Conservation (phyloP, 2,113 vertebrate genomes). For the Rhea americana region DNA sequence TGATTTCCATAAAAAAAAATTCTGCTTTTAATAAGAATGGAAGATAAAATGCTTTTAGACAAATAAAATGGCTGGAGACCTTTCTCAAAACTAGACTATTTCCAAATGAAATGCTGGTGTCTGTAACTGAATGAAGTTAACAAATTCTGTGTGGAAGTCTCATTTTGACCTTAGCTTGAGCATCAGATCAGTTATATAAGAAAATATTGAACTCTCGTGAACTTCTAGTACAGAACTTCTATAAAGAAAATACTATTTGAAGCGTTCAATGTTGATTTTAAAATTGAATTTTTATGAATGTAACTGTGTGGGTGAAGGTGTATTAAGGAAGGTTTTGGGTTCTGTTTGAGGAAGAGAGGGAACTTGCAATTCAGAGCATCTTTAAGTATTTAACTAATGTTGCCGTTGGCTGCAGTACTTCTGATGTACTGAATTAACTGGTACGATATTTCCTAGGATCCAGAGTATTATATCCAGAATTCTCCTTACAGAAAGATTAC, state of each 20-base stretch:
- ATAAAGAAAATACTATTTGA: not conserved
- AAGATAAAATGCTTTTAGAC: not conserved
- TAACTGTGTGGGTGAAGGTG: not conserved
- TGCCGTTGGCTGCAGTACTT: not conserved
- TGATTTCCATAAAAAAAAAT: not conserved
- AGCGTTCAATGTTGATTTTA: not conserved
- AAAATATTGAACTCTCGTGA: not conserved
- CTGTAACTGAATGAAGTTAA: not conserved
- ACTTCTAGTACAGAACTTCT: not conserved
- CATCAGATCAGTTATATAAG: not conserved
- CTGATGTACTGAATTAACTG: not conserved
- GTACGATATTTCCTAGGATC: not conserved
- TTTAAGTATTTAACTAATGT: not conserved
- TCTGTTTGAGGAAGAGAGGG: not conserved
- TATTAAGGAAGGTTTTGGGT: not conserved
- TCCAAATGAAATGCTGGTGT: not conserved
- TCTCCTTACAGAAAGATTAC: not conserved
- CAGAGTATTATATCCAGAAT: not conserved
- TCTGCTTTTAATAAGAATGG: not conserved
- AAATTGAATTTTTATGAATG: not conserved
- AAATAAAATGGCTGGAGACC: not conserved
- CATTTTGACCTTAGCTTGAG: not conserved
- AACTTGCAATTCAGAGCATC: not conserved
- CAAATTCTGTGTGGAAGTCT: not conserved
- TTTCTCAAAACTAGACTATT: not conserved